Evolutionary conservation across 2,113 vertebrate species (phyloP).

Genomic region (Machaerirhynchus nigripectus): DNA sequence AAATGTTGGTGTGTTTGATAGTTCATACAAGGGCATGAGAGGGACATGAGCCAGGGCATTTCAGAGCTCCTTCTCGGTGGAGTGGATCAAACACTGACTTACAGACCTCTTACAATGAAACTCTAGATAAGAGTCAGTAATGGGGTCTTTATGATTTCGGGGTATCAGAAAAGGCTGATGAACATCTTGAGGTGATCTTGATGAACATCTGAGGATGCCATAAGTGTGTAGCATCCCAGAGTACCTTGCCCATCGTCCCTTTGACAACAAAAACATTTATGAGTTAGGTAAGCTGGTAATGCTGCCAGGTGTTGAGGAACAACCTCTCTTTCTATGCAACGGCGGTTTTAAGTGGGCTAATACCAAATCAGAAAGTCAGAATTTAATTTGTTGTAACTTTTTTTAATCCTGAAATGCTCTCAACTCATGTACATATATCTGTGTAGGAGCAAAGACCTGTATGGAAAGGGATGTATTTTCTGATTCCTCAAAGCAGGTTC

Average conservation of each 20-base stretch:
- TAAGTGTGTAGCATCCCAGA: neutral
- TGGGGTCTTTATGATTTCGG: neutral
- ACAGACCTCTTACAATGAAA: neutral
- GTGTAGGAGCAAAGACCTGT: neutral
- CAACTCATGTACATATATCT: neutral
- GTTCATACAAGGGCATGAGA: neutral
- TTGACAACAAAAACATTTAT: neutral
- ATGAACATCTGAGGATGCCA: neutral
- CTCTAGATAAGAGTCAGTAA: neutral
- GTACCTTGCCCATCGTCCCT: neutral
- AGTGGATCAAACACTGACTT: neutral
- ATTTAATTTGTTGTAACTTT: neutral
- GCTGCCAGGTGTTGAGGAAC: neutral
- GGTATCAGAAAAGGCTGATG: neutral
- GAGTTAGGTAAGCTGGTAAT: neutral
- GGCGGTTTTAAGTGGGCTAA: neutral
- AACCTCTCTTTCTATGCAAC: neutral
- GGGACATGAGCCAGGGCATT: neutral
- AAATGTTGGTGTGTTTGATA: neutral
- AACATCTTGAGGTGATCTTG: neutral
- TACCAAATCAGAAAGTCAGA: neutral
- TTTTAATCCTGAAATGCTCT: neutral
- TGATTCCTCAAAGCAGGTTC: neutral
- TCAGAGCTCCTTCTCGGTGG: neutral
- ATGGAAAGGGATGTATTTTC: neutral